Base-by-base conservation (phyloP, 2,797 vertebrate genomes). In the Neomorphus geoffroyi region DNA sequence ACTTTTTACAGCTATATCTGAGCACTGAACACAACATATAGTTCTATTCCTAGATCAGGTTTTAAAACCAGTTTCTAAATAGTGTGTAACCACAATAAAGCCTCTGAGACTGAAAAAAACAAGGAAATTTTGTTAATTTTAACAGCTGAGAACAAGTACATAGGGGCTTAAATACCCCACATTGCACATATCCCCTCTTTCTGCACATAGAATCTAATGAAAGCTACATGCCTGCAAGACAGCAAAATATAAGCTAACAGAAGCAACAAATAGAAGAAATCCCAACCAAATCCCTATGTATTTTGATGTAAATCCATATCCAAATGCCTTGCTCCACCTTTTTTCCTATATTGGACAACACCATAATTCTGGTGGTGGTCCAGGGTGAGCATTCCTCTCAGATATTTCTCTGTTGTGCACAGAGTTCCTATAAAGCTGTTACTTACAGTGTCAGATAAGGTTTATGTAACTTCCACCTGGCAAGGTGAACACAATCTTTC, bases 211-310 rank as follows among this genome's bases (percentile, higher is more conserved):
- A 88, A 69, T 54, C 84, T 89, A 92, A 79, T 69, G 70, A 87
- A 92, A 90, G 41, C 51, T 45, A 28, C 16, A 6, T 45, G 54
- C 45, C 75, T 90, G 65, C 79, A 89, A 61, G 39, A 94, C 13
- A 79, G 66, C 65, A 91, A 94, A 90, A 86, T 86, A 69, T 70
- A 86, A 94, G 65, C 54, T 43, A 80, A 93, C 80, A 91, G 94
- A 95, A 86, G 35, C 58, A 66, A 81, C 54, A 90, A 81, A 92
- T 1, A 89, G 65, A 71, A 85, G 89, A 89, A 80, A 91, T 58
- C 26, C 58, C 84, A 79, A 66, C 18, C 4, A 21, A 90, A 96
- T 3, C 32, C 69, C 54, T 88, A 35, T 27, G 80, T 75, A 48
- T 80, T 39, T 45, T 75, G 61, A 51, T 94, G 79, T 78, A 93